Conservation (phyloP, 2,888 invertebrate species). For the Drosophila borborema region DNA sequence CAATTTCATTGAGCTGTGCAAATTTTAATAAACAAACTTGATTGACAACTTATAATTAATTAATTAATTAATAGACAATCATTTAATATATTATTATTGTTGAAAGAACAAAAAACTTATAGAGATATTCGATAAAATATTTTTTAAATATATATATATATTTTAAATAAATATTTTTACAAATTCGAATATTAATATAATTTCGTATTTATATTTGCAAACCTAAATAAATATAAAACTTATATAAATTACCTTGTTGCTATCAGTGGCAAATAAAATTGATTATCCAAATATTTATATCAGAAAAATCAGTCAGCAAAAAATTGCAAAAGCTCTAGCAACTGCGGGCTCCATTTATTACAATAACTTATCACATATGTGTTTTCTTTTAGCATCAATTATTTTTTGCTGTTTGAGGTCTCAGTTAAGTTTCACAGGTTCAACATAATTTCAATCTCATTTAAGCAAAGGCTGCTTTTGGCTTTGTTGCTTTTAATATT, state of each 20-base stretch:
- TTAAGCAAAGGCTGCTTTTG: slow-evolving; percentile 50
- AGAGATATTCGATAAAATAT: no score
- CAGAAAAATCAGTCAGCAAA: not conserved
- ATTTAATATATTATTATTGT: no score
- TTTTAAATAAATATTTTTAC: no score
- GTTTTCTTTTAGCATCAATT: slow-evolving; percentile 2
- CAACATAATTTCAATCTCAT: slow-evolving; percentile 69
- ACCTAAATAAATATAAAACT: not conserved
- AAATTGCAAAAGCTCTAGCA: slow-evolving; percentile 1
- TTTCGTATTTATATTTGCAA: not conserved
- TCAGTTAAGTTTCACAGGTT: slow-evolving; percentile 13
- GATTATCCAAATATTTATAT: not conserved
- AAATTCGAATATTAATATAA: not conserved
- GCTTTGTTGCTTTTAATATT: slow-evolving; percentile 68
- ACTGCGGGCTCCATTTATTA: not conserved
- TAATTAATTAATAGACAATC: no score
- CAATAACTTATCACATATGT: slow-evolving; percentile 9
- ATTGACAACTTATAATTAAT: not conserved
- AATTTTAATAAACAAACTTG: slow-evolving; percentile 1
- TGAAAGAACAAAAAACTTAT: no score
- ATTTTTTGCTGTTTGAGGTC: not conserved
- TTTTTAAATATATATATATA: no score
- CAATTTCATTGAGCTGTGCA: not conserved
- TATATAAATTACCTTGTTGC: not conserved
- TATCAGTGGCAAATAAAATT: not conserved